Base-by-base conservation (phyloP, 2,797 vertebrate species). In the Melanotaenia boesemani region DNA sequence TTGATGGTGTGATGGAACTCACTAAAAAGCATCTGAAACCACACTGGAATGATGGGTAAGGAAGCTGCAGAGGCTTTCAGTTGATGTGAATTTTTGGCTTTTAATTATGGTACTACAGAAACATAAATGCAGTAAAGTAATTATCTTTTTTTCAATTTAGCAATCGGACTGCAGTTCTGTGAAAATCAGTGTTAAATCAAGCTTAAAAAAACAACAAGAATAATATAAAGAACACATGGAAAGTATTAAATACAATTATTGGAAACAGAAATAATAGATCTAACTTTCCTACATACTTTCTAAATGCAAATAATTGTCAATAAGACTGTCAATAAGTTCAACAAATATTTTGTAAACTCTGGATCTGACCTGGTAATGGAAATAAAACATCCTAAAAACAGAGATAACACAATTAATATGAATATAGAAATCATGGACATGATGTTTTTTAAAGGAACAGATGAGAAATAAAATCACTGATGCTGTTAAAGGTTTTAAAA, bases 11-110 rank as follows among this genome's bases (percentile, higher is more conserved):
- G 73, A 98, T 99, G 96, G 98, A 99, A 82, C 96, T 99, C 68
- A 95, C 98, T 76, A 99, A 98, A 86, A 99, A 98, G 67, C 97
- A 99, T 72, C 94, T 95, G 32, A 95, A 93, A 86, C 96, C 97
- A 6, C 98, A 99, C 81, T 99, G 98, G 98, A 99, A 98, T 12
- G 98, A 99, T 0, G 98, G 98, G 98, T 99, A 90, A 95, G 82
- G 9, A 76, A 67, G 46, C 12, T 56, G 13, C 16, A 32, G 32
- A 63, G 52, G n/a, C 10, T 59, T 44, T 56, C 24, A 41, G 12
- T 41, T n/a, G 7, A 3, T 72, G 74, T 63, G 9, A 71, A 22
- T 68, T 5, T 55, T 55, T 58, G 60, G 83, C 94, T 92, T 22
- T 67, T 74, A 81, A 63, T 41, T 46, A n/a, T 52, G 36, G 26